A percentile compares a stretch with the other conserved stretches of the same genome.
These are phyloP conservation scores for Neodontobutis hainanensis DNA, from an alignment of 2,113 vertebrate species.

Conservation along the genomic window DNA sequence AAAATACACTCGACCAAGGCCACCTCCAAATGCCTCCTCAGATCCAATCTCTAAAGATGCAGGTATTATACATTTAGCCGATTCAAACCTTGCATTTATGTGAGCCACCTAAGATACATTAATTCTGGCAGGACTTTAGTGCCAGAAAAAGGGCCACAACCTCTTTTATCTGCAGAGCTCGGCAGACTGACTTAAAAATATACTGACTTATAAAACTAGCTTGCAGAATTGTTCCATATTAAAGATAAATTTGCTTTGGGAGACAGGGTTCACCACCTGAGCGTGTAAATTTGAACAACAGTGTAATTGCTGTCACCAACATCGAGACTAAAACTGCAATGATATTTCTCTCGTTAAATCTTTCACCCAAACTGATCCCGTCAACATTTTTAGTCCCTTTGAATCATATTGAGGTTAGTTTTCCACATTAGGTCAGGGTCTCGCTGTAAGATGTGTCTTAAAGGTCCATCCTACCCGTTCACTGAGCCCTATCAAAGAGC, in stretches of 20 bases:
- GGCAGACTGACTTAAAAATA: too few relatives aligned
- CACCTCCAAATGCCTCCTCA: too few relatives aligned
- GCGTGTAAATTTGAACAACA: too few relatives aligned
- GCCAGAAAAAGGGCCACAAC: too few relatives aligned
- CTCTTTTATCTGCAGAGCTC: too few relatives aligned
- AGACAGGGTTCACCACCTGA: not conserved
- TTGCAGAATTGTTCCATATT: not conserved
- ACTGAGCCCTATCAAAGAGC: conserved; percentile 64
- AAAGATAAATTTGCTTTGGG: not conserved
- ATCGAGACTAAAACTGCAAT: not conserved
- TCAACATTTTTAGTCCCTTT: conserved; percentile 38
- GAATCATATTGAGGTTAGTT: conserved; percentile 25
- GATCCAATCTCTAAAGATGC: too few relatives aligned
- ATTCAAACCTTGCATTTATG: too few relatives aligned
- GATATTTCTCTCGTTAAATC: not conserved
- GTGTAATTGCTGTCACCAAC: not conserved
- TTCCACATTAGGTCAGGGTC: conserved; percentile 48
- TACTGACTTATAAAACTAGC: too few relatives aligned
- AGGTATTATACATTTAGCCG: too few relatives aligned
- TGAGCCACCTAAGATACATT: too few relatives aligned
- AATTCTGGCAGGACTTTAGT: too few relatives aligned
- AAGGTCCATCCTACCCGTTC: conserved; percentile 56
- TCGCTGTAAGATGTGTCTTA: conserved; percentile 35
- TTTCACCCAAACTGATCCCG: conserved; percentile 5
- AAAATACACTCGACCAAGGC: too few relatives aligned